Conservation (phyloP, 2,888 invertebrate genomes). For the Penaeus monodon region DNA sequence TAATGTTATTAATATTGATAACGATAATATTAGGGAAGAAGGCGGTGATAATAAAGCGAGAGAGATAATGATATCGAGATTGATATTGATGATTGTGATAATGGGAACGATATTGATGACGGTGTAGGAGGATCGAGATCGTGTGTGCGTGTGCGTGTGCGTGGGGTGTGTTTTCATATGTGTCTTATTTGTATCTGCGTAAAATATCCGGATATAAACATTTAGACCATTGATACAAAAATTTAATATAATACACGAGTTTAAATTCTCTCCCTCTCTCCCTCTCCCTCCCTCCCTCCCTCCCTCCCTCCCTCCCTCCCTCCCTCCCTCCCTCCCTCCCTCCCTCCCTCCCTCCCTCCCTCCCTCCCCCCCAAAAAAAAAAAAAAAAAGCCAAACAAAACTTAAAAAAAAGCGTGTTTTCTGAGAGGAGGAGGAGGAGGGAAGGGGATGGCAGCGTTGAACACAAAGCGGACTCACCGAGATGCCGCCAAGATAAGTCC, state of each 20-base stretch:
- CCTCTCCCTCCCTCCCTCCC: too few species aligned
- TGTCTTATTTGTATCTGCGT: too few species aligned
- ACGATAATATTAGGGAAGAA: too few species aligned
- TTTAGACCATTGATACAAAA: neutral
- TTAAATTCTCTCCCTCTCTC: too few species aligned
- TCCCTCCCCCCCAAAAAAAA: neutral
- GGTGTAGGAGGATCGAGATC: neutral
- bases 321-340: neutral
- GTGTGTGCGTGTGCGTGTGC: neutral
- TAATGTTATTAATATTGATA: too few species aligned
- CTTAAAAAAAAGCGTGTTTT: neutral
- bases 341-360: neutral
- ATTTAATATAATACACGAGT: neutral
- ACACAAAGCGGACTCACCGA: constrained; percentile 1
- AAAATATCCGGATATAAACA: too few species aligned
- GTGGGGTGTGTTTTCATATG: too few species aligned
- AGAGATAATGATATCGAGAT: too few species aligned
- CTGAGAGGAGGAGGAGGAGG: constrained; percentile 1
- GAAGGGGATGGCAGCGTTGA: neutral
- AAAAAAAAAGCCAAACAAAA: neutral
- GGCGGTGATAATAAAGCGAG: too few species aligned
- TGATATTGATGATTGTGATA: neutral
- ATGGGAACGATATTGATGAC: neutral
- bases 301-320: neutral
- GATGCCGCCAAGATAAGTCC: constrained; percentile 30